phyloP scores from a whole-genome alignment of 2,888 invertebrate genomes.

The Atherix ibis region DNA sequence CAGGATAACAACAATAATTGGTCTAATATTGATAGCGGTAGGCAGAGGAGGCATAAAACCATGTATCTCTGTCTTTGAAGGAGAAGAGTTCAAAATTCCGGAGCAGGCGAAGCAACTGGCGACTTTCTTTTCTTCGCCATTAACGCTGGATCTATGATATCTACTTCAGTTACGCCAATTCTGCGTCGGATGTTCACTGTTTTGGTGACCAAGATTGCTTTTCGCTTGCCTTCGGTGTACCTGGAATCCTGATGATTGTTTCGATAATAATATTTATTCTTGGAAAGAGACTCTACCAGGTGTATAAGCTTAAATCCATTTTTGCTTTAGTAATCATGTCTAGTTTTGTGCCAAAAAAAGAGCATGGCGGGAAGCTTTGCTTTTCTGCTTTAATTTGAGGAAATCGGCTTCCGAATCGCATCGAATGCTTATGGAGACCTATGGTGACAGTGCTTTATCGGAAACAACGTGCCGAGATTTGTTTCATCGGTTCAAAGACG shows the following conservation, averaged over 20 bases:
- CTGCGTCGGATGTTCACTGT: slow-evolving; percentile 62
- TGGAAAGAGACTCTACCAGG: slow-evolving; percentile 65
- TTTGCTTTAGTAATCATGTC: too few relatives aligned
- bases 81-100: slow-evolving; percentile 77
- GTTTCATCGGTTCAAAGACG: too few relatives aligned
- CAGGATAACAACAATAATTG: too few relatives aligned
- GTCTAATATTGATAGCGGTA: slow-evolving; percentile 60
- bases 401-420: too few relatives aligned
- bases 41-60: slow-evolving; percentile 95
- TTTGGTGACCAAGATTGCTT: slow-evolving; percentile 64
- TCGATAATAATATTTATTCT: slow-evolving; percentile 65
- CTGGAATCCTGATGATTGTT: slow-evolving; percentile 68
- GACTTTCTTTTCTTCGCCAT: slow-evolving; percentile 83
- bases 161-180: slow-evolving; percentile 76
- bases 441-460: too few relatives aligned
- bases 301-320: too few relatives aligned
- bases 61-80: slow-evolving; percentile 89
- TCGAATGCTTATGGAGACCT: too few relatives aligned
- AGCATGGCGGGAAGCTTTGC: too few relatives aligned
- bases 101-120: slow-evolving; percentile 64
- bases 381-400: too few relatives aligned
- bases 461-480: too few relatives aligned
- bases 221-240: slow-evolving; percentile 77
- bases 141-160: slow-evolving; percentile 78
- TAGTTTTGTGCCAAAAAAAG: too few relatives aligned